Evolutionary conservation across 2,888 invertebrate species (phyloP).

Genomic region (Hoplodrina ambigua): DNA sequence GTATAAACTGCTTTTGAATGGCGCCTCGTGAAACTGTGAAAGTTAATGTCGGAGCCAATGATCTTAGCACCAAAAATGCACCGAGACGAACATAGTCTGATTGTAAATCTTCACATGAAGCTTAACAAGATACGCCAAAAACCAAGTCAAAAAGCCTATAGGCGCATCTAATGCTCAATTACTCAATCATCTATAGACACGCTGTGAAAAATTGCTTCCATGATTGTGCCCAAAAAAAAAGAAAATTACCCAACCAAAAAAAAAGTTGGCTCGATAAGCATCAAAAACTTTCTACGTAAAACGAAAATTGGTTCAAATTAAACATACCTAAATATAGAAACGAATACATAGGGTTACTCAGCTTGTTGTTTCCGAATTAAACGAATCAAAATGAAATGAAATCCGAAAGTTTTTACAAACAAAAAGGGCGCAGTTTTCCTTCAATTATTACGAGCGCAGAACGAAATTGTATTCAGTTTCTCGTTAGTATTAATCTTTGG

Average conservation of each 20-base stretch:
- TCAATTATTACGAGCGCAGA: constrained; percentile 30
- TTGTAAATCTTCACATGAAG: background rate
- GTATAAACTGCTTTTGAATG: constrained; percentile 26
- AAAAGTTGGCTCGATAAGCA: constrained; percentile 21
- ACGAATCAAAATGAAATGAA: constrained; percentile 21
- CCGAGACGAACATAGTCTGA: background rate
- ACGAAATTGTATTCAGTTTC: constrained; percentile 51
- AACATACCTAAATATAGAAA: background rate
- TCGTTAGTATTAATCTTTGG: constrained; percentile 58
- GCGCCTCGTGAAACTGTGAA: constrained; percentile 7
- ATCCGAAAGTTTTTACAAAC: constrained; percentile 10
- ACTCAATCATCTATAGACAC: constrained; percentile 46
- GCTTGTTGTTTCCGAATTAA: constrained; percentile 14
- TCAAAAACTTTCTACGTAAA: constrained; percentile 24
- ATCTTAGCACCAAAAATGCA: constrained; percentile 6
- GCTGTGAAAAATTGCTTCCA: constrained; percentile 48
- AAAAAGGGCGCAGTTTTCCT: constrained; percentile 4
- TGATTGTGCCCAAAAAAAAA: constrained; percentile 42
- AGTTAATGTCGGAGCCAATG: constrained; percentile 28
- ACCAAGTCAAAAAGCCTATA: background rate
- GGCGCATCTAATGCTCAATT: constrained; percentile 7
- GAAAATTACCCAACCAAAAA: constrained; percentile 23
- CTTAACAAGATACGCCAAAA: too few species aligned
- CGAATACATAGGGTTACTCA: constrained; percentile 1
- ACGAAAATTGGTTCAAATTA: background rate